Base-by-base conservation (phyloP, 2,888 invertebrate genomes). In the Dryocosmus kuriphilus region DNA sequence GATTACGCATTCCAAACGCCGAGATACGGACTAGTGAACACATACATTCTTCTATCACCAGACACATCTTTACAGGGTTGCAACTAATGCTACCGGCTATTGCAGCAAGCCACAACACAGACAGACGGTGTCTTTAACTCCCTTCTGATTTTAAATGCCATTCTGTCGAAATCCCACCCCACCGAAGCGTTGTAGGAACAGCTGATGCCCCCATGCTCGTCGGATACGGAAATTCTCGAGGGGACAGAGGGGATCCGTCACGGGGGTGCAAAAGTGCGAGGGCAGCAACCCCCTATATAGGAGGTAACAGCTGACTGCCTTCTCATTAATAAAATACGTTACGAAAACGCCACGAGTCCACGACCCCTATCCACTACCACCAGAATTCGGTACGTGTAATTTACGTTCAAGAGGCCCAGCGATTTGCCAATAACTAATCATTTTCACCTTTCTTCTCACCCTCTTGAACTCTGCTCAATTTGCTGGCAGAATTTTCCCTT, bases 311-410 rank as follows among this genome's bases (percentile, higher is more conserved):
- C 90, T 91, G 90, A 91, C 90, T 86, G 84, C 83, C 83, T 84
- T 85, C 90, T 90, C 91, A 89, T 90, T 91, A 91, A 90, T 89
- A 90, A 90, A 88, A 86, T 90, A 89, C 90, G 90, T 91, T 91
- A 89, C 85, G 77, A 84, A 82, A 71, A 65, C 22, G 51, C 67
- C 19, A 16, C 22, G 35, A 55, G 24, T 27, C 55, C 55, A 27
- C 41, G 41, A 46, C 46, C 67, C 67, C 67, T 67, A 67, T 65
- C 41, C 16, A 65, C 38, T 24, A 19, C 30, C 30, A 30, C 27
- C 51, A 71, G 19, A 71, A 51, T 71, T 71, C 22, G 9, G n/a
- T 71, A 71, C 51, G 51, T 51, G 51, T 71, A 71, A 71, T 71
- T 71, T 71, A 71, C 71, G 51, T 32, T 71, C 71, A 55, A 67